A percentile compares a stretch with the other conserved stretches of the same genome.
Conservation (phyloP, 2,797 vertebrate species). For the Gymnothorax reevesii region DNA sequence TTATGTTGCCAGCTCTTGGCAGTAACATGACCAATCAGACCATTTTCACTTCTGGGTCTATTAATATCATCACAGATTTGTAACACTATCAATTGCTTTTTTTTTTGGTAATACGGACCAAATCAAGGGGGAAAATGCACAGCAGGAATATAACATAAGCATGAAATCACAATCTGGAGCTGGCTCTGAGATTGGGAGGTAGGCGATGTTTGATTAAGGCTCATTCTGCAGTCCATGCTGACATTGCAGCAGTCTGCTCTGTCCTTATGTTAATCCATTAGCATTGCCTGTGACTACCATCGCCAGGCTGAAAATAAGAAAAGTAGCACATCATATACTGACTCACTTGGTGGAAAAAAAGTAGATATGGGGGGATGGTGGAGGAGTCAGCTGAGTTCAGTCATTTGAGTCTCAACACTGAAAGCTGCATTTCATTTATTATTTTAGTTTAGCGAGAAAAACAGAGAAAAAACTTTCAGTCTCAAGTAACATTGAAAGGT, state of each 20-base stretch:
- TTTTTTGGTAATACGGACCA: background rate
- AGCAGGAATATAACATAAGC: background rate
- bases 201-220: background rate
- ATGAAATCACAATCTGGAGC: too few species aligned
- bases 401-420: background rate
- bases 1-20: too few species aligned
- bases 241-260: background rate
- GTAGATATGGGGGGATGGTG: background rate
- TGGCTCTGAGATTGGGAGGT: background rate
- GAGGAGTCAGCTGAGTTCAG: background rate
- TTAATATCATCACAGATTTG: background rate
- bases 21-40: too few species aligned
- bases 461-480: background rate
- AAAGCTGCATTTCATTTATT: background rate
- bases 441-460: background rate
- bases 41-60: too few species aligned
- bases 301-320: background rate
- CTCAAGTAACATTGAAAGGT: background rate
- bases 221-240: background rate
- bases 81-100: too few species aligned
- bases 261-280: background rate
- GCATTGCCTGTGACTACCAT: constrained; percentile 12
- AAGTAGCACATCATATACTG: background rate
- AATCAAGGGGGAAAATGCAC: background rate
- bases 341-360: background rate